A percentile compares a stretch with the other conserved stretches of the same genome.
Evolutionary conservation across 2,888 invertebrate genomes (phyloP).

Genomic region (Chrysopilus asiliformis): DNA sequence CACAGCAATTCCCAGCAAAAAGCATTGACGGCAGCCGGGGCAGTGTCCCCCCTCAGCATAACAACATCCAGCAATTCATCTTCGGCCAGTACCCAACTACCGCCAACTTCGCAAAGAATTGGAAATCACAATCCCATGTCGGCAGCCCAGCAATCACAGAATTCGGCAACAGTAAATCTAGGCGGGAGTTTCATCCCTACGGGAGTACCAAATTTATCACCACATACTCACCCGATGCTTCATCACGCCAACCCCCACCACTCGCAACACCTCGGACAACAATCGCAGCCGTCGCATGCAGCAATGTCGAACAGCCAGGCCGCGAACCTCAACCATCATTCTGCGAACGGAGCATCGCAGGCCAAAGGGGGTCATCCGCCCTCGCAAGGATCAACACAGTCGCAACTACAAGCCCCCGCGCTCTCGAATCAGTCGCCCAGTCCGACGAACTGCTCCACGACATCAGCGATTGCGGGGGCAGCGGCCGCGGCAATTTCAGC

Average conservation of each 20-base stretch:
- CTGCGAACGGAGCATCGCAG: conserved; percentile 1
- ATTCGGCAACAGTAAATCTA: conserved; percentile 8
- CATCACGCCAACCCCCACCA: conserved; percentile 11
- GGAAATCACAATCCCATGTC: too few species aligned
- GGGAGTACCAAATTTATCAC: conserved; percentile 10
- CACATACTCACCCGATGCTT: conserved; percentile 1
- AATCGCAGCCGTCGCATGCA: conserved; percentile 14
- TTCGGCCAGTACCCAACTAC: conserved; percentile 7
- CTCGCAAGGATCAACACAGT: conserved; percentile 2
- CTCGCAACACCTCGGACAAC: conserved; percentile 12
- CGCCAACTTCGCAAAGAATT: conserved; percentile 9
- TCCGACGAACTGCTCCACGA: too few species aligned
- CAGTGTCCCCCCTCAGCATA: conserved; percentile 10
- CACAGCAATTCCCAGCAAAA: conserved; percentile 7
- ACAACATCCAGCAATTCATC: conserved; percentile 12
- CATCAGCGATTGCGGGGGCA: conserved; percentile 16
- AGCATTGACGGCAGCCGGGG: too few species aligned
- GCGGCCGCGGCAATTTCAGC: conserved; percentile 18
- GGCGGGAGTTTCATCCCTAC: conserved; percentile 11
- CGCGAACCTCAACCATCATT: conserved; percentile 14
- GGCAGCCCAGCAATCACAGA: too few species aligned
- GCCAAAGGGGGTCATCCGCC: conserved; percentile 6
- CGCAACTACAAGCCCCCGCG: conserved; percentile 3
- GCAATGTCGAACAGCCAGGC: conserved; percentile 1
- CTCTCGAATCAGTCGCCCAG: too few species aligned